Base-by-base conservation (phyloP, 2,113 vertebrate species). In the Anoura caudifer region DNA sequence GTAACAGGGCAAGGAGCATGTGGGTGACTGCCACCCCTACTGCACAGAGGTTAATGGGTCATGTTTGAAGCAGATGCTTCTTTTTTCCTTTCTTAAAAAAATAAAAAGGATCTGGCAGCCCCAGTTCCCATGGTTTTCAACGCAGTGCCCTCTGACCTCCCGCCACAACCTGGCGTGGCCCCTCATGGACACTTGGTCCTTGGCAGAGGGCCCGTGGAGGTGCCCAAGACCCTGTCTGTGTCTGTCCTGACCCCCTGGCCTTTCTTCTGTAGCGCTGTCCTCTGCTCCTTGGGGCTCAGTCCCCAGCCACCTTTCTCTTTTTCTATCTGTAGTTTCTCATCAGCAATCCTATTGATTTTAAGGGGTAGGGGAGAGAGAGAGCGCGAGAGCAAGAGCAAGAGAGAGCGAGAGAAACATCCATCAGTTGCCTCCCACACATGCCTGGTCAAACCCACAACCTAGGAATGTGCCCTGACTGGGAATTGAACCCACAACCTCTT, bases 171-270 rank as follows among this genome's bases (percentile, higher is more conserved):
- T 20, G 14, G 19, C 5, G 0, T 0, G 5, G 54, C 45, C 77
- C 17, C 20, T 43, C 4, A 2, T 0, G 13, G 67, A n/a, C 36
- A 36, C 54, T 0, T 0, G 8, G 24, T 43, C 26, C n/a, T 33
- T 3, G 8, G 38, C 45, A 15, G 38, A 61, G 5, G 15, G 59
- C 17, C 63, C 26, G 2, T 26, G 31, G 0, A 24, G 7, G 50
- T 13, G 15, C 41, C 45, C 3, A 2, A 0, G 0, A 26, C 52
- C 11, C 17, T 9, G 13, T 1, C 17, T 8, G 9, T 1, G 2
- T 76, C 56, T 84, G 77, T 26, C 38, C 17, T 33, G 3, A 2
- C 7, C 28, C 33, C 11, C 69, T 22, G 5, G 31, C 28, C 54
- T 83, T 1, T 65, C 33, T 72, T 80, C 7, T 12, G 36, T 84